Base-by-base conservation (phyloP, 1,140 invertebrate species). In the Venturia canescens region DNA sequence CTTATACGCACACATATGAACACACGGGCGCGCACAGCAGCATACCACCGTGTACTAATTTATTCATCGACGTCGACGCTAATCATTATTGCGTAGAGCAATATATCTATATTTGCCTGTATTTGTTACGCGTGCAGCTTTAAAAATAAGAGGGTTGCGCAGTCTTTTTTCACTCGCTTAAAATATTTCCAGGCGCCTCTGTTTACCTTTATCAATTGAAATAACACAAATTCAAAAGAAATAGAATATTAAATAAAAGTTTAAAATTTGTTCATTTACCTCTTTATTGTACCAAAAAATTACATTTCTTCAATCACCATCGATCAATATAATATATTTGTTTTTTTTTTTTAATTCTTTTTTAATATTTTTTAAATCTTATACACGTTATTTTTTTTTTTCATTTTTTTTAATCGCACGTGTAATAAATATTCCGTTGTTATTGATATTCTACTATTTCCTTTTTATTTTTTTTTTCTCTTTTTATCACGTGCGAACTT, bases 231-330 rank as follows among this genome's bases (percentile, higher is more conserved):
- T 44, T 6, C 7, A 44, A 1, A 44, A 23, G 5, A 6, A 57
- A 57, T 57, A n/a, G 38, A 21, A 57, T 21, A n/a, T 57, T 0
- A n/a, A 78, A 63, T 9, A 66, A 29, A 18, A 6, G 7, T 29
- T 74, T 82, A 67, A 50, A 57, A 83, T 87, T 78, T 81, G 82
- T 83, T 78, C 69, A 84, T 87, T 87, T 86, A n/a, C 18, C 76
- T 63, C 85, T 87, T 87, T 87, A 87, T 87, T 87, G 86, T 87
- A 87, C 87, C 87, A 87, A 87, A 87, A 87, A 87, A 87, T 87
- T 85, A 81, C 85, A 87, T 87, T 87, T 84, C 80, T 86, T 87
- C 82, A 84, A 87, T 87, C 84, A 86, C 87, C 81, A 80, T 87
- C 87, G 86, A 86, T 87, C 83, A 87, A 86, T 87, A 87, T 87